phyloP scores from a whole-genome alignment of 2,113 vertebrate genomes.

The Dromas ardeola region DNA sequence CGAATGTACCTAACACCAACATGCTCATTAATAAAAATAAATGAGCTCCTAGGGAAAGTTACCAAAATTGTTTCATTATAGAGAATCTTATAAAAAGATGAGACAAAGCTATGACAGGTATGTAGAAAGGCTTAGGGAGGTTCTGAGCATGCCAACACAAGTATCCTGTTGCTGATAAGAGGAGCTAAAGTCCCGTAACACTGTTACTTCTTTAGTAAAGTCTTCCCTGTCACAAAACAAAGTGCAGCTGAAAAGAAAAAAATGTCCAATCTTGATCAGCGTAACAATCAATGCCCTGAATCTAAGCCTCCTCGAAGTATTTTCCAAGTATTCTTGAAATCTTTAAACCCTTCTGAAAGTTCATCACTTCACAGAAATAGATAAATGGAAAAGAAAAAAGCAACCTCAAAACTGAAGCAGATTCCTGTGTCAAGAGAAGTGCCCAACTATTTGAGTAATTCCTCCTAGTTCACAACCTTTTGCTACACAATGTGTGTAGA shows the following conservation, averaged over 20 bases:
- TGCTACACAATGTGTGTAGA: accelerated
- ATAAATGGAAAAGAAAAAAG: neutral
- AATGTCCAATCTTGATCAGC: neutral
- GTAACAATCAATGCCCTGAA: neutral
- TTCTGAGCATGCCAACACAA: neutral
- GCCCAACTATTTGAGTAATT: neutral
- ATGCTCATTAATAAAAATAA: constrained; percentile 32
- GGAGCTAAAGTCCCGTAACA: neutral
- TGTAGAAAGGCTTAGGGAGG: neutral
- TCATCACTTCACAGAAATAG: neutral
- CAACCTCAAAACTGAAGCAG: neutral
- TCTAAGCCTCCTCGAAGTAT: neutral
- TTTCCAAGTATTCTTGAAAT: neutral
- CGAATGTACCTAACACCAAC: neutral
- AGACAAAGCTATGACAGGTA: neutral
- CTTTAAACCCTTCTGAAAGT: neutral
- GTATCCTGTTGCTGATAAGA: neutral
- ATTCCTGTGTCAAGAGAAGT: neutral
- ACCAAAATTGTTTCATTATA: neutral
- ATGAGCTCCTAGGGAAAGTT: constrained; percentile 31
- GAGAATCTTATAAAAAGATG: neutral
- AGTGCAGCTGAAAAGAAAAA: neutral
- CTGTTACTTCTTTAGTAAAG: neutral
- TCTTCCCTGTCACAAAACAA: neutral
- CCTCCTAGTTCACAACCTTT: neutral